These are phyloP conservation scores for Melanargia galathea DNA, from an alignment of 2,888 invertebrate species.

Conservation along the genomic window DNA sequence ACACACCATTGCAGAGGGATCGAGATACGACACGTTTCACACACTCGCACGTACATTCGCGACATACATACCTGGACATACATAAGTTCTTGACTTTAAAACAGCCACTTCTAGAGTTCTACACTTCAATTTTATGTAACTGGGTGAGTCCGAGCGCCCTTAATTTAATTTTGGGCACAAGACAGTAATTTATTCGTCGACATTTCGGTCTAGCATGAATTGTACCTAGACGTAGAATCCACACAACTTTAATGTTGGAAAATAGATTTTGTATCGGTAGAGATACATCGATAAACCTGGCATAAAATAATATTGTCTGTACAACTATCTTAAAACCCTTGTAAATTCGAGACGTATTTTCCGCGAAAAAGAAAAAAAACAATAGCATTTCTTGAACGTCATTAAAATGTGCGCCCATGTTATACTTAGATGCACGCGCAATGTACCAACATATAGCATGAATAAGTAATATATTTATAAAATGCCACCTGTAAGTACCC, in stretches of 20 bases:
- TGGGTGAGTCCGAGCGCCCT: background rate
- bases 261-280: background rate
- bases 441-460: conserved; percentile 16
- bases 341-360: conserved; percentile 24
- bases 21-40: conserved; percentile 26
- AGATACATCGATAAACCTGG: no score
- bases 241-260: background rate
- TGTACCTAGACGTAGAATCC: no score
- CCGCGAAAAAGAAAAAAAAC: conserved; percentile 35
- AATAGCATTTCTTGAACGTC: conserved; percentile 36
- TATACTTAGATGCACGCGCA: conserved; percentile 16
- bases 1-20: conserved; percentile 9
- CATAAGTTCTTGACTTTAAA: conserved; percentile 18
- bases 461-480: conserved; percentile 1
- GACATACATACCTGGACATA: background rate
- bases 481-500: background rate
- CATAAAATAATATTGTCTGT: no score
- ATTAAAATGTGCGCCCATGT: conserved; percentile 28
- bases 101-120: conserved; percentile 9
- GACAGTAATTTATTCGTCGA: background rate
- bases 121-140: conserved; percentile 10
- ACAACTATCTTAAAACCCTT: conserved; percentile 32
- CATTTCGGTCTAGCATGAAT: no score
- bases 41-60: background rate
- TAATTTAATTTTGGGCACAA: background rate